phyloP scores from a whole-genome alignment of 2,113 vertebrate genomes.

The Plestiodon gilberti region DNA sequence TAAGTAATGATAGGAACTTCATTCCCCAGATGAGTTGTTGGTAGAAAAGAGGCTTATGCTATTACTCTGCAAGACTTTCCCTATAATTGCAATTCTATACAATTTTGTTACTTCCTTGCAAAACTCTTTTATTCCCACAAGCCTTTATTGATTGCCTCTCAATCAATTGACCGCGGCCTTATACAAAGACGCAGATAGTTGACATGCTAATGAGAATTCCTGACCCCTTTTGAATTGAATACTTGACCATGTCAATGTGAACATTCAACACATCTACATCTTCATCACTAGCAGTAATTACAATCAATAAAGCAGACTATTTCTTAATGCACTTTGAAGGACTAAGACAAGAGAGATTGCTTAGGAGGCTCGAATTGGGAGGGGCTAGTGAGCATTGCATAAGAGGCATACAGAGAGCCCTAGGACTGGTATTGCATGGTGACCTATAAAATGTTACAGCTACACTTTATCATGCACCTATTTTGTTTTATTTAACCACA shows the following conservation, averaged over 20 bases:
- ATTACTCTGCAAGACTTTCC: slow-evolving; percentile 10
- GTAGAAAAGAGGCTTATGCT: slow-evolving; percentile 19
- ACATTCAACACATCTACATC: slow-evolving; percentile 34
- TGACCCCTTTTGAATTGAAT: slow-evolving; percentile 34
- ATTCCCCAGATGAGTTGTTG: slow-evolving; percentile 15
- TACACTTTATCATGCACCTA: not conserved
- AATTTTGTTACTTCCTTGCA: slow-evolving; percentile 34
- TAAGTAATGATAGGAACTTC: slow-evolving; percentile 13
- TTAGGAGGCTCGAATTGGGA: not conserved
- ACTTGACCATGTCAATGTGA: slow-evolving; percentile 28
- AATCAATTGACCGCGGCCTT: slow-evolving; percentile 31
- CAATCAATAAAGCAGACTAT: slow-evolving; percentile 27
- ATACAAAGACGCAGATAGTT: slow-evolving; percentile 20
- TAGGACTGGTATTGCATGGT: not conserved
- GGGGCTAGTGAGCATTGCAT: not conserved
- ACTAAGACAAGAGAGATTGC: slow-evolving; percentile 6
- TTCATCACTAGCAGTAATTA: slow-evolving; percentile 33
- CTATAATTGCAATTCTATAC: slow-evolving; percentile 21
- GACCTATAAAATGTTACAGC: not conserved
- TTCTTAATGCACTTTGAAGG: slow-evolving; percentile 28
- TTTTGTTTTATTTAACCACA: not conserved
- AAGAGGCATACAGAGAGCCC: not conserved
- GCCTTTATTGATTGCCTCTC: slow-evolving; percentile 25
- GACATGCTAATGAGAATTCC: slow-evolving; percentile 32
- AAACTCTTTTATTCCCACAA: slow-evolving; percentile 27